These are phyloP conservation scores for Orthosia gracilis DNA, from an alignment of 2,888 invertebrate genomes.

Conservation along the genomic window DNA sequence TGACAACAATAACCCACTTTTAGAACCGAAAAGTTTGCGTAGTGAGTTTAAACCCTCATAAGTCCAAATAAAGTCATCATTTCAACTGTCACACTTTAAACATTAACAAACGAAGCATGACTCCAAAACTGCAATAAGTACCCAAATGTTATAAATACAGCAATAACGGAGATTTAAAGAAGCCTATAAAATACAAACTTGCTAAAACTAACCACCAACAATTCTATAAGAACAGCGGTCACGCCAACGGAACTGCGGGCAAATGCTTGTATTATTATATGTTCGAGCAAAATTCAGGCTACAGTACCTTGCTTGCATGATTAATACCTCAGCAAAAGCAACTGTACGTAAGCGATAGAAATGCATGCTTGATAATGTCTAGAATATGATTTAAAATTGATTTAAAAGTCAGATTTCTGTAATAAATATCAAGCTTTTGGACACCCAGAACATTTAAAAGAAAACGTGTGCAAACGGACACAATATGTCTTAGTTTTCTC, in stretches of 20 bases:
- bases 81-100: constrained; percentile 30
- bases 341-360: constrained; percentile 48
- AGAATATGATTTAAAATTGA: constrained; percentile 43
- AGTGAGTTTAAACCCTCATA: neutral
- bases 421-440: constrained; percentile 21
- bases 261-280: constrained; percentile 61
- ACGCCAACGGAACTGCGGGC: constrained; percentile 67
- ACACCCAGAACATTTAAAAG: constrained; percentile 1
- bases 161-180: constrained; percentile 42
- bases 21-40: neutral
- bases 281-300: constrained; percentile 58
- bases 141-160: constrained; percentile 24
- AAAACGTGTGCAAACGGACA: neutral
- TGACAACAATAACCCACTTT: no score
- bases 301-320: constrained; percentile 47
- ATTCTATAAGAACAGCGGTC: constrained; percentile 55
- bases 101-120: constrained; percentile 24
- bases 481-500: neutral
- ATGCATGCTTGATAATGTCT: constrained; percentile 37
- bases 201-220: constrained; percentile 46
- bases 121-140: constrained; percentile 26
- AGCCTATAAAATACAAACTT: constrained; percentile 52
- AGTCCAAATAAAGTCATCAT: constrained; percentile 4
- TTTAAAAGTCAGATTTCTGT: constrained; percentile 39
- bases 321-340: constrained; percentile 49